These are phyloP conservation scores for Drosophila mayri DNA, from an alignment of 1,140 invertebrate genomes.

Conservation along the genomic window DNA sequence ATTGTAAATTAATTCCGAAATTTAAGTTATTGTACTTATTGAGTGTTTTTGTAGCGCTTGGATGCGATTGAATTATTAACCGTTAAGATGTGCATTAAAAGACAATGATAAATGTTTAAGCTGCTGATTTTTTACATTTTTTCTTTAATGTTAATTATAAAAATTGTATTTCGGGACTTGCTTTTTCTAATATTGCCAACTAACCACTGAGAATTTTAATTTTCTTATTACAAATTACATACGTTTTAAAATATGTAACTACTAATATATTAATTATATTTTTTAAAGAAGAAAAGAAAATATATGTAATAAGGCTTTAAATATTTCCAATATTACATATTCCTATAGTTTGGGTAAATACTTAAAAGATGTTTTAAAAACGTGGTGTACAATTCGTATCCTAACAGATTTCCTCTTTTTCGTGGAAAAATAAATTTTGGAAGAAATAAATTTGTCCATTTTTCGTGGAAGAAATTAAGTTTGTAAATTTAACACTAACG, in stretches of 20 bases:
- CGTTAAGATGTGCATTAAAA: conserved; percentile 58
- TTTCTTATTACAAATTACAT: not conserved
- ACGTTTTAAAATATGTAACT: not conserved
- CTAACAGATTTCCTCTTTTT: no score
- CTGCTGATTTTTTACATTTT: not conserved
- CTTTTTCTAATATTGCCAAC: not conserved
- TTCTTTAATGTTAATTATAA: not conserved
- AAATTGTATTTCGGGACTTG: not conserved
- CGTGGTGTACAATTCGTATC: not conserved
- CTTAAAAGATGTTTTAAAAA: not conserved
- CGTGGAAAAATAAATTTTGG: not conserved
- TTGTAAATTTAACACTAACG: conserved; percentile 3
- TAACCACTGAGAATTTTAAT: not conserved
- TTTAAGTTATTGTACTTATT: conserved; percentile 39
- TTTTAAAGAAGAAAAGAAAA: not conserved
- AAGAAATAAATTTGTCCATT: not conserved
- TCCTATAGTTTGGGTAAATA: not conserved
- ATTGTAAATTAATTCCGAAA: conserved; percentile 51
- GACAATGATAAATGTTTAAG: conserved; percentile 45
- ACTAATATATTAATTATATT: not conserved
- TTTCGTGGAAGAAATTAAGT: not conserved
- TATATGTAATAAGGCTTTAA: not conserved
- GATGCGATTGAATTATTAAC: conserved; percentile 23
- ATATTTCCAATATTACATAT: no score
- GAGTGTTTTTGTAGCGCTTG: conserved; percentile 41